Percentiles rank a stretch among this genome's conserved stretches.
Conservation (phyloP, 1,140 invertebrate genomes). For the Zaprionus camerounensis region DNA sequence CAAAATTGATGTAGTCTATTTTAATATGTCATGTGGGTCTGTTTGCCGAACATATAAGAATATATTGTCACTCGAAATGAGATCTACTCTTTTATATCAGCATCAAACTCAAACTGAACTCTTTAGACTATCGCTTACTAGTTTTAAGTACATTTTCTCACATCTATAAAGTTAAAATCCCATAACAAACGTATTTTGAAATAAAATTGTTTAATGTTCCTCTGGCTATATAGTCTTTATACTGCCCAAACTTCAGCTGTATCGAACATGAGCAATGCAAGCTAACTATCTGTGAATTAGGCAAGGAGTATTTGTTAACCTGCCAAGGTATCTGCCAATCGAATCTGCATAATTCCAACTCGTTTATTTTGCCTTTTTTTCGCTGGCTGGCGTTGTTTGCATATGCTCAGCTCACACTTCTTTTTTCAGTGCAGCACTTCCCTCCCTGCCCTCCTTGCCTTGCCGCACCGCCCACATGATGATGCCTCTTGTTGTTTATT, state of each 20-base stretch:
- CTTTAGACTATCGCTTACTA: neutral
- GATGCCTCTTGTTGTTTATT: conserved; percentile 3
- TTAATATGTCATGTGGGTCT: neutral
- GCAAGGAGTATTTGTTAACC: neutral
- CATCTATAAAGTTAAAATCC: neutral
- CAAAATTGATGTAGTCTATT: neutral
- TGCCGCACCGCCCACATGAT: neutral
- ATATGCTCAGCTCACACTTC: conserved; percentile 38
- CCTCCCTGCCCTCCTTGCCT: no score
- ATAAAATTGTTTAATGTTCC: neutral
- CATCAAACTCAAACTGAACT: neutral
- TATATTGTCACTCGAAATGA: neutral
- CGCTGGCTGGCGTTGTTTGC: conserved; percentile 31
- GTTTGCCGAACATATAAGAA: neutral
- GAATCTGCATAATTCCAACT: neutral
- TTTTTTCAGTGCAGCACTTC: neutral
- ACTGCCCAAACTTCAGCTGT: neutral
- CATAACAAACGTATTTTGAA: neutral
- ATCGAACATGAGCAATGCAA: neutral
- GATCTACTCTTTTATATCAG: neutral
- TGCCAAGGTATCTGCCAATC: conserved; percentile 4
- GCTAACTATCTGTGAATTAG: neutral
- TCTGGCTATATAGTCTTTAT: neutral
- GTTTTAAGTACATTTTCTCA: neutral
- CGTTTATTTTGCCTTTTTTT: conserved; percentile 18